Base-by-base conservation (phyloP, 1,140 invertebrate genomes). In the Drosophila paulistorum region DNA sequence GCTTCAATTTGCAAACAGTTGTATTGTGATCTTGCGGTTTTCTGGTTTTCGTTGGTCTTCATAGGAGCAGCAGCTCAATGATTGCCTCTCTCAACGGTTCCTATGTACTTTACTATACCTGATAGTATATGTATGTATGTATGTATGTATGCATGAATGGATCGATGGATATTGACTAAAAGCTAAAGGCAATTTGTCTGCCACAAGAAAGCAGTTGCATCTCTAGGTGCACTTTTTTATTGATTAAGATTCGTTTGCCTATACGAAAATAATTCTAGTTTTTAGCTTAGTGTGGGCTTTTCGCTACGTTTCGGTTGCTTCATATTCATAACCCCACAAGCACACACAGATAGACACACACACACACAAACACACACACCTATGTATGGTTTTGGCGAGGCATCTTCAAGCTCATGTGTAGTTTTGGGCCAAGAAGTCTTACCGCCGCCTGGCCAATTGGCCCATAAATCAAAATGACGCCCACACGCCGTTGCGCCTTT, bases 381-480 rank as follows among this genome's bases (percentile, higher is more conserved):
- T 51, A 30, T 37, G 35, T 30, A 20, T 23, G 17, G 5, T 57
- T 48, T 65, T 68, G 41, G 59, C 48, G 65, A 68, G 65, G 62
- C 74, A 74, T 65, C 57, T 71, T 61, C 51, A 59, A 54, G 23
- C 39, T 59, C 54, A 26, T 39, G 6, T 48, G 14, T 17, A 48
- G 64, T 62, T 62, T 30, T 39, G 65, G 35, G 59, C 67, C 45
- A 51, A 51, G 23, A 35, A 65, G 69, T 77, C 67, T 66, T 70
- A 17, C 17, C 39, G 55, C 54, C 39, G 74, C 73, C 55, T 63
- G 67, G 45, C 69, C 84, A 90, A 89, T 89, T 89, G 84, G 81
- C 77, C 9, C 84, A 89, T 89, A 89, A 89, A 89, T 89, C 84
- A 89, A 84, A 51, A 23, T 51, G 82, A 75, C 84, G 78, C 84